phyloP scores from a whole-genome alignment of 1,140 invertebrate species.

The Leguminivora glycinivorella region DNA sequence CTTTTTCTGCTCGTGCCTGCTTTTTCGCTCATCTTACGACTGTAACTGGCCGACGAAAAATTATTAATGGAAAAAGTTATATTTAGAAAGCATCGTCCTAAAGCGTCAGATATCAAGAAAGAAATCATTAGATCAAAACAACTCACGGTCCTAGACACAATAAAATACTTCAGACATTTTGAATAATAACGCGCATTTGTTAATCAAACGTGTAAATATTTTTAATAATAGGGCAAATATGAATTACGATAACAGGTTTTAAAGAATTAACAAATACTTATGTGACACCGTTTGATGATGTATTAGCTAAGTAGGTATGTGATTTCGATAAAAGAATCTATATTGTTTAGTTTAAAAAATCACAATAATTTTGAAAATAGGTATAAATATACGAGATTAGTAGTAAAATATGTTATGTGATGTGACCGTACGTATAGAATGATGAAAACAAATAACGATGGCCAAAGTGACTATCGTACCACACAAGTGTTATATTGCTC shows the following conservation, averaged over 20 bases:
- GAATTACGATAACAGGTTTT: slow-evolving; percentile 1
- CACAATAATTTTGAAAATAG: too few species aligned
- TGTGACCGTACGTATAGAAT: too few species aligned
- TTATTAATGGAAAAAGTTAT: not conserved
- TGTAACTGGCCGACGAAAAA: too few species aligned
- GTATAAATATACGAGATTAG: too few species aligned
- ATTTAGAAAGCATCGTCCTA: not conserved
- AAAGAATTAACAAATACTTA: not conserved
- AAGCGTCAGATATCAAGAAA: not conserved
- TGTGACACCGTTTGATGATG: not conserved
- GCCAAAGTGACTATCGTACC: too few species aligned
- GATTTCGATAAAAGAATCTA: not conserved
- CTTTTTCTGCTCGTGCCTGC: too few species aligned
- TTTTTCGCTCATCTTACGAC: too few species aligned
- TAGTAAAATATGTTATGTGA: too few species aligned
- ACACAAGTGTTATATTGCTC: not conserved
- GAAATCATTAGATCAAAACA: not conserved
- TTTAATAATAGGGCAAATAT: not conserved
- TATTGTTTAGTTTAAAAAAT: too few species aligned
- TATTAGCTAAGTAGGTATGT: not conserved
- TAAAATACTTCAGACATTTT: slow-evolving; percentile 6
- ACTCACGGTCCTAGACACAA: slow-evolving; percentile 3
- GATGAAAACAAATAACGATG: too few species aligned
- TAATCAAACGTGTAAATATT: not conserved
- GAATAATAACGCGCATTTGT: not conserved